Evolutionary conservation across 2,888 invertebrate genomes (phyloP).

Genomic region (Dysmachus trigonus): DNA sequence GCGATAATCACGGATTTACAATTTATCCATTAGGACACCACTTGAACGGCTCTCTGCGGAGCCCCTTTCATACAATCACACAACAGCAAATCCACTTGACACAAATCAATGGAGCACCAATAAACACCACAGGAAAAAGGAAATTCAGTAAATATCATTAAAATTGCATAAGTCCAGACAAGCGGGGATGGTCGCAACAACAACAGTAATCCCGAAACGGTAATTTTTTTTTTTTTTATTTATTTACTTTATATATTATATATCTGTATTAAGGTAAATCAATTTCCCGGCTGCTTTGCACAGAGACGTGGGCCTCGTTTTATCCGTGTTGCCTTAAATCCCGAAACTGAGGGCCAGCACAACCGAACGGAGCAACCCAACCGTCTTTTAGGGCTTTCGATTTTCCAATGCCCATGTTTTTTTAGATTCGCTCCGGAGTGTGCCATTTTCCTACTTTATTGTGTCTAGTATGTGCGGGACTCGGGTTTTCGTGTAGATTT

Average conservation of each 20-base stretch:
- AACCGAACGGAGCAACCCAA: neutral
- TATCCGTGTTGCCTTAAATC: neutral
- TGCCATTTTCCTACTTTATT: conserved; percentile 16
- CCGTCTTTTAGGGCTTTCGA: conserved; percentile 1
- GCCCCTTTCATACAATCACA: neutral
- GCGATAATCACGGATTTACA: neutral
- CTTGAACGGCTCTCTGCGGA: neutral
- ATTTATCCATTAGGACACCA: neutral
- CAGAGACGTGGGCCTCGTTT: neutral
- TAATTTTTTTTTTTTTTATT: too few relatives aligned
- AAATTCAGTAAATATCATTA: conserved; percentile 1
- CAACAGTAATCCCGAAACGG: neutral
- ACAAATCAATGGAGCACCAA: neutral
- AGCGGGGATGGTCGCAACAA: neutral
- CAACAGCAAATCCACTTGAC: neutral
- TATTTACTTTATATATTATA: neutral
- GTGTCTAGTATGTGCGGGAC: neutral
- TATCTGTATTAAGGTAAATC: neutral
- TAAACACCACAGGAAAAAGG: neutral
- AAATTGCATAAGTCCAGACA: conserved; percentile 13
- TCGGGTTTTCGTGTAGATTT: neutral
- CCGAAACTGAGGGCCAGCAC: neutral
- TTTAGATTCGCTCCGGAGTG: conserved; percentile 5
- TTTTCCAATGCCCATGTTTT: conserved; percentile 1
- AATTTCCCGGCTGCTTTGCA: neutral